Conservation (phyloP, 2,888 invertebrate genomes). For the Sphecodes monilicornis region DNA sequence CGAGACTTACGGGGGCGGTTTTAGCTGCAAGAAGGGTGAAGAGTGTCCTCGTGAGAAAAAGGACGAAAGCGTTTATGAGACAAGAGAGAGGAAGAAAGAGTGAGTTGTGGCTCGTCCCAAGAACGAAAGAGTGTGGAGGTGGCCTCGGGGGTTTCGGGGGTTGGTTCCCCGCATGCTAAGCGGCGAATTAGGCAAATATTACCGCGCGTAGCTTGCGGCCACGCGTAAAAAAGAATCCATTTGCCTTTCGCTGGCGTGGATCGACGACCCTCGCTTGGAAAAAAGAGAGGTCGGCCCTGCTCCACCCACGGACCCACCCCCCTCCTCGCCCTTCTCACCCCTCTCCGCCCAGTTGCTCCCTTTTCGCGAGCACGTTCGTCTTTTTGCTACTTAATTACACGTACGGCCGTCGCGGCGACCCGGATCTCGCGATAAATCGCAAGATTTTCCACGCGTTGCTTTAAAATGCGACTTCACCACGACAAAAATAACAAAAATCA, state of each 20-base stretch:
- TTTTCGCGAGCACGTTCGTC: slow-evolving; percentile 21
- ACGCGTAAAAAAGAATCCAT: slow-evolving; percentile 57
- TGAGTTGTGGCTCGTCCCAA: background rate
- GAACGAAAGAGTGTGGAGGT: slow-evolving; percentile 8
- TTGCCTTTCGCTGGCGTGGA: slow-evolving; percentile 38
- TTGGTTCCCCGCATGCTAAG: slow-evolving; percentile 63
- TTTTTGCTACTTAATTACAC: slow-evolving; percentile 41
- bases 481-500: background rate
- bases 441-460: background rate
- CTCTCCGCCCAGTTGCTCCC: background rate
- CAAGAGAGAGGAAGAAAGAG: background rate
- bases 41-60: slow-evolving; percentile 7
- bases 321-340: background rate
- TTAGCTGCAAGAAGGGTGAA: background rate
- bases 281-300: background rate
- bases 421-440: slow-evolving; percentile 20
- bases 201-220: slow-evolving; percentile 33
- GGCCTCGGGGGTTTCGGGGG: slow-evolving; percentile 12
- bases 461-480: background rate
- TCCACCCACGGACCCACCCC: background rate
- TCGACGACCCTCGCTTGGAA: slow-evolving; percentile 36
- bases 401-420: slow-evolving; percentile 2
- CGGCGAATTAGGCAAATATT: slow-evolving; percentile 68
- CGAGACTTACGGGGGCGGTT: background rate
- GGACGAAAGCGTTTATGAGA: background rate